Evolutionary conservation across 2,888 invertebrate species (phyloP).

Genomic region (Polyommatus icarus): DNA sequence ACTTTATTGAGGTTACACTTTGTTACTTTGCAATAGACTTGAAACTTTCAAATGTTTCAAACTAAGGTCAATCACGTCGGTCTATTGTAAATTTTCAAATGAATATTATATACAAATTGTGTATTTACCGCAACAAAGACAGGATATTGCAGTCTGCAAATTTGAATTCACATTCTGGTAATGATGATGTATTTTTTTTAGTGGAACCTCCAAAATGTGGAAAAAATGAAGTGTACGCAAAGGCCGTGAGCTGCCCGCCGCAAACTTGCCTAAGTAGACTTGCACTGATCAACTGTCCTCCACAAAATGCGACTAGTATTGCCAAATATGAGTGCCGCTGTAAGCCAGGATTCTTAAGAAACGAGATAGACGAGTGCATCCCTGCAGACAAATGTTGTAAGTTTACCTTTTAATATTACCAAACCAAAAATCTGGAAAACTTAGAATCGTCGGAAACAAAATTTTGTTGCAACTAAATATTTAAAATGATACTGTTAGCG

Average conservation of each 20-base stretch:
- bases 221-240: conserved; percentile 47
- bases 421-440: too few relatives aligned
- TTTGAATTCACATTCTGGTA: neutral
- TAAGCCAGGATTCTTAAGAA: conserved; percentile 43
- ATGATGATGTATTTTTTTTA: neutral
- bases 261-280: conserved; percentile 45
- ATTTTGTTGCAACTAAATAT: too few relatives aligned
- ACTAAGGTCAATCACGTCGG: too few relatives aligned
- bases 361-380: conserved; percentile 45
- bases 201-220: conserved; percentile 39
- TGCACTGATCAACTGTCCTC: conserved; percentile 41
- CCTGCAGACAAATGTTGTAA: conserved; percentile 48
- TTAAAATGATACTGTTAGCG: too few relatives aligned
- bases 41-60: too few relatives aligned
- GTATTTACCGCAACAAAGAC: neutral
- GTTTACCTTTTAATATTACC: conserved; percentile 33
- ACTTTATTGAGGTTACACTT: neutral
- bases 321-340: conserved; percentile 46
- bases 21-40: too few relatives aligned
- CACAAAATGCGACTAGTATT: conserved; percentile 32
- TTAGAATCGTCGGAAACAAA: too few relatives aligned
- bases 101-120: too few relatives aligned
- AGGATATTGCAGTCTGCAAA: neutral
- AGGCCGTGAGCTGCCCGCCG: conserved; percentile 44
- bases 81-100: too few relatives aligned